Percentiles rank a stretch among this genome's conserved stretches.
phyloP scores from a whole-genome alignment of 2,113 vertebrate genomes.

The Orthonyx spaldingii region DNA sequence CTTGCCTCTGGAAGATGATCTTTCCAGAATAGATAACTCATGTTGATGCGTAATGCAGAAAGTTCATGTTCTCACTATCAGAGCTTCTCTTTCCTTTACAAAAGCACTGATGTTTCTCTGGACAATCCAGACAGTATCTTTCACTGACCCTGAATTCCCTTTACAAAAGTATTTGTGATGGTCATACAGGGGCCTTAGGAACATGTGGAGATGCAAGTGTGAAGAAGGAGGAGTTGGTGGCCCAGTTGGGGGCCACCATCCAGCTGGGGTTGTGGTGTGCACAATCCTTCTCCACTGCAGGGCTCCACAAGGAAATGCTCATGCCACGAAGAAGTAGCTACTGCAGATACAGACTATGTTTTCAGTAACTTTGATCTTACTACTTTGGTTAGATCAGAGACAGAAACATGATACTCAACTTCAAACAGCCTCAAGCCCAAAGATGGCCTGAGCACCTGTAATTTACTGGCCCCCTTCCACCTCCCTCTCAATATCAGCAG shows the following conservation, averaged over 20 bases:
- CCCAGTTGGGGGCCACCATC: neutral
- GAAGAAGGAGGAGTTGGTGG: neutral
- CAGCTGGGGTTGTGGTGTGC: neutral
- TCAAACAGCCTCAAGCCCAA: neutral
- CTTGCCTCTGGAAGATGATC: neutral
- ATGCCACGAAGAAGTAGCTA: neutral
- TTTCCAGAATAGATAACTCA: neutral
- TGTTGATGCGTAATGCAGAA: neutral
- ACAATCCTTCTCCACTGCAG: neutral
- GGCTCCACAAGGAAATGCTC: neutral
- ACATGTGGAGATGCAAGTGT: neutral
- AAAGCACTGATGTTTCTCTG: neutral
- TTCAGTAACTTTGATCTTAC: neutral
- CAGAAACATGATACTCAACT: neutral
- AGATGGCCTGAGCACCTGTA: neutral
- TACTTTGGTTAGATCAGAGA: neutral
- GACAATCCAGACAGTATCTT: neutral
- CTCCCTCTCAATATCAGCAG: neutral
- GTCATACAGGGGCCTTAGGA: neutral
- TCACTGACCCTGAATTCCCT: neutral
- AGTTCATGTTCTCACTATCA: neutral
- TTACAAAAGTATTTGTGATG: neutral
- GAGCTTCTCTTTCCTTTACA: neutral
- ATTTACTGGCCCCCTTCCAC: neutral
- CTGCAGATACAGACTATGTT: neutral